Conservation (phyloP, 2,113 vertebrate species). For the Thamnophis sirtalis region DNA sequence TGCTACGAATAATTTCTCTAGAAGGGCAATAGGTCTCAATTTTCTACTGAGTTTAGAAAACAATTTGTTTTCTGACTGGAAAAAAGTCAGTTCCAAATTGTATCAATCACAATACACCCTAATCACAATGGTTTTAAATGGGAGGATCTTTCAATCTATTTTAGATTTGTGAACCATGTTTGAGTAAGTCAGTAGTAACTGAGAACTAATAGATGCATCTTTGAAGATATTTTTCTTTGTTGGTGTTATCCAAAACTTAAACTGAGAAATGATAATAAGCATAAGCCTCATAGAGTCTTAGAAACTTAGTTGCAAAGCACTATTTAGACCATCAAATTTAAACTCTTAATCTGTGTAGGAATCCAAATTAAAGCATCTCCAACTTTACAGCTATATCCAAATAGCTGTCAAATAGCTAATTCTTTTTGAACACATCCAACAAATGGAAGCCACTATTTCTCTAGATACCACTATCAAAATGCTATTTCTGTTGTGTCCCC, state of each 20-base stretch:
- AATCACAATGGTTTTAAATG: background rate
- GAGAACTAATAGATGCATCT: background rate
- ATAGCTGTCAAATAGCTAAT: background rate
- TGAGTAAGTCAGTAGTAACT: background rate
- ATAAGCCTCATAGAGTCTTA: background rate
- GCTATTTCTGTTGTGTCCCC: background rate
- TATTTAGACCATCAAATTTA: background rate
- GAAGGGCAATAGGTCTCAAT: background rate
- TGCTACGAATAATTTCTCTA: no score
- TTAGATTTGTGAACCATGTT: background rate
- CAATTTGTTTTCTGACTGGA: background rate
- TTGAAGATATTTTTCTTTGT: background rate
- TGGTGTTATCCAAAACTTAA: background rate
- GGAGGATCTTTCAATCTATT: background rate
- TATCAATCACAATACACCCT: background rate
- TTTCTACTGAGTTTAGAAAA: background rate
- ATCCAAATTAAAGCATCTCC: background rate
- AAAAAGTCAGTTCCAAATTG: background rate
- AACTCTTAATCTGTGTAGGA: background rate
- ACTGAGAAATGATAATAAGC: background rate
- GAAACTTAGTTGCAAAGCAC: background rate
- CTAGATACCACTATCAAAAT: background rate
- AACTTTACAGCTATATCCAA: background rate
- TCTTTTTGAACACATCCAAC: background rate
- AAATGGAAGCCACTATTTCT: background rate